These are phyloP conservation scores for Belonocnema kinseyi DNA, from an alignment of 1,140 invertebrate genomes.

Conservation along the genomic window DNA sequence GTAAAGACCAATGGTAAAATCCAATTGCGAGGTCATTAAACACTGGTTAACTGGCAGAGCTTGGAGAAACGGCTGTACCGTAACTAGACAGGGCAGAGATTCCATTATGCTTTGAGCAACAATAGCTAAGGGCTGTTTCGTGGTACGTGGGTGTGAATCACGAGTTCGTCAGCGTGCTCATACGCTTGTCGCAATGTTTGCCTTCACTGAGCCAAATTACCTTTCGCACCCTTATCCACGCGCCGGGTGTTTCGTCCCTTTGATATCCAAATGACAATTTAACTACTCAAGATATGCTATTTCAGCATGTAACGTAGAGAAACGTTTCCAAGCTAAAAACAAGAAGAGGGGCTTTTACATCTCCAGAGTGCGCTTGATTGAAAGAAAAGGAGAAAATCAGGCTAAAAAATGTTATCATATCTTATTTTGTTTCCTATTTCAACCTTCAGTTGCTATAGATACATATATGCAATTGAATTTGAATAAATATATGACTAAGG, in stretches of 20 bases:
- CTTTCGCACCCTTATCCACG: conserved; percentile 71
- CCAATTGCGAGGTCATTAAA: conserved; percentile 74
- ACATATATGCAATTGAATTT: too few species aligned
- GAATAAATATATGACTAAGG: too few species aligned
- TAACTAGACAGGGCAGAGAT: conserved; percentile 66
- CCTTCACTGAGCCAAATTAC: conserved; percentile 73
- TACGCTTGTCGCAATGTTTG: conserved; percentile 65
- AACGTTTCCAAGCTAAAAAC: background rate
- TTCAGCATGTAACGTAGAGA: conserved; percentile 20
- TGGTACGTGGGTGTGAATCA: conserved; percentile 70
- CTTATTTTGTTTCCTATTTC: too few species aligned
- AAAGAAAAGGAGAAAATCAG: too few species aligned
- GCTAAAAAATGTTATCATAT: too few species aligned
- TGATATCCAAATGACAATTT: conserved; percentile 75
- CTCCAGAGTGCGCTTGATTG: too few species aligned
- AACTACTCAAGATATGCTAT: conserved; percentile 64
- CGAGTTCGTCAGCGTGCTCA: conserved; percentile 64
- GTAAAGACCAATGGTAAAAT: conserved; percentile 75
- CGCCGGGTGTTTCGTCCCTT: conserved; percentile 70
- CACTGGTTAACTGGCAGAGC: conserved; percentile 66
- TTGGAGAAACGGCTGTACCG: conserved; percentile 56
- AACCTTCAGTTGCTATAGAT: too few species aligned
- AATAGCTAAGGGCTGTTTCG: conserved; percentile 74
- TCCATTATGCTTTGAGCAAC: conserved; percentile 76
- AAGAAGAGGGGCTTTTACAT: too few species aligned